Evolutionary conservation across 2,888 invertebrate species (phyloP), one percentile per base, ranked within the genome.

Genomic region (Megalurothrips usitatus): DNA sequence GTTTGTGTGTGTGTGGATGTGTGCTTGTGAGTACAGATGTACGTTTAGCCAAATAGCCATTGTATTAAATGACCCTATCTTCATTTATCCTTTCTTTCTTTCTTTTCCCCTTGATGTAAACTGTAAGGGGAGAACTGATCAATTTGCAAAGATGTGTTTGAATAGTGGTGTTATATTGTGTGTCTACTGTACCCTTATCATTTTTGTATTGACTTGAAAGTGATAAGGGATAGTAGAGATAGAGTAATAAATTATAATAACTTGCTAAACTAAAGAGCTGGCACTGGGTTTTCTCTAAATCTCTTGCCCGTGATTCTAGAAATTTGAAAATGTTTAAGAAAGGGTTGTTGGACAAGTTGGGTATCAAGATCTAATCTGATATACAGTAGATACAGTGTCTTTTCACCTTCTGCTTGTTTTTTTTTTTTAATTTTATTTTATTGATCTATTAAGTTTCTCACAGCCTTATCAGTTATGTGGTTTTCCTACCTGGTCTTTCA

Each of bases 91-190:
- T 75, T 26, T 75, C 26, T 75, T 75, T 75, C 12, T 26, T 26
- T 26, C 68, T 26, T 75, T 11, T 12, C 68, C 68, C 68, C 68
- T 58, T 58, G 12, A 23, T 26, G 23, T 26, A 26, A 23, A 11
- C 68, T 68, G 68, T 68, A 68, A 68, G 68, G 68, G 68, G 68
- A 68, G 68, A 23, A 68, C 68, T 68, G 68, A 68, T 68, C 23
- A 23, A 68, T n/a, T n/a, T n/a, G 68, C 68, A 68, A 43, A 68
- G 68, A 19, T 68, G 23, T 68, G 23, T 68, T 68, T 68, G 68
- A 23, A 23, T 68, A 68, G 68, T 68, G 68, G 23, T 68, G 23
- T 52, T 52, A 19, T 17, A 19, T 52, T 52, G 14, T 52, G 19
- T 52, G 52, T 52, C 52, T 43, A 43, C 34, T 43, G 34, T 75